Evolutionary conservation across 2,797 vertebrate species (phyloP).

Genomic region (Sebastes cheni): DNA sequence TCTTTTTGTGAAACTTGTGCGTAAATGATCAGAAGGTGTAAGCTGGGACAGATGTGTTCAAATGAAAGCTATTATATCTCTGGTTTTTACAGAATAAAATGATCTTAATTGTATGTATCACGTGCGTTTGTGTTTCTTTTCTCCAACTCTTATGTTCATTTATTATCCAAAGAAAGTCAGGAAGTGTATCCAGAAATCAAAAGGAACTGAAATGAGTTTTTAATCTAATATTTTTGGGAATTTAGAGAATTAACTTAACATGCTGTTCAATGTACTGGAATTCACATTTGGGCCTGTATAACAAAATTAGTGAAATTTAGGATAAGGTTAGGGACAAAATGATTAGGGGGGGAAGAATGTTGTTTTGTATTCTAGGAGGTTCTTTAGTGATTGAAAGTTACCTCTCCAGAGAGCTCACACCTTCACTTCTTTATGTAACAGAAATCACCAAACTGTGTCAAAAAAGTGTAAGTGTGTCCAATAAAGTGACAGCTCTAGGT

Average conservation of each 20-base stretch:
- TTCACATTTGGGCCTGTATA: neutral
- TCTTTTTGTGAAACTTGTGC: neutral
- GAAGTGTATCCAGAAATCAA: neutral
- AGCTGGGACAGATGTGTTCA: neutral
- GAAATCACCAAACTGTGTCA: neutral
- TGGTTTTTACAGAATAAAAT: conserved; percentile 31
- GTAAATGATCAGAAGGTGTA: neutral
- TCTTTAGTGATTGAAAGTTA: neutral
- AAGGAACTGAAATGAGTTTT: neutral
- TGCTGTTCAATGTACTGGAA: neutral
- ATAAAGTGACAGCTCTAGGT: neutral
- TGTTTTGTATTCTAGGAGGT: no score
- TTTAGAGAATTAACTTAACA: neutral
- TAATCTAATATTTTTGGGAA: neutral
- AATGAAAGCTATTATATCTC: neutral
- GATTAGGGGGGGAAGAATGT: neutral
- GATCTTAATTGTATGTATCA: neutral
- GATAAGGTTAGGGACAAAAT: neutral
- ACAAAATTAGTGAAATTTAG: neutral
- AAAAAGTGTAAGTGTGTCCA: neutral
- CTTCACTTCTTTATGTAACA: neutral
- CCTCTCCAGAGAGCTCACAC: no score
- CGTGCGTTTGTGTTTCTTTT: neutral
- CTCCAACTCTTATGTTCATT: neutral
- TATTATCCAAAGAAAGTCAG: neutral